phyloP scores from a whole-genome alignment of 2,113 vertebrate genomes.

The Rhinoptilus africanus region DNA sequence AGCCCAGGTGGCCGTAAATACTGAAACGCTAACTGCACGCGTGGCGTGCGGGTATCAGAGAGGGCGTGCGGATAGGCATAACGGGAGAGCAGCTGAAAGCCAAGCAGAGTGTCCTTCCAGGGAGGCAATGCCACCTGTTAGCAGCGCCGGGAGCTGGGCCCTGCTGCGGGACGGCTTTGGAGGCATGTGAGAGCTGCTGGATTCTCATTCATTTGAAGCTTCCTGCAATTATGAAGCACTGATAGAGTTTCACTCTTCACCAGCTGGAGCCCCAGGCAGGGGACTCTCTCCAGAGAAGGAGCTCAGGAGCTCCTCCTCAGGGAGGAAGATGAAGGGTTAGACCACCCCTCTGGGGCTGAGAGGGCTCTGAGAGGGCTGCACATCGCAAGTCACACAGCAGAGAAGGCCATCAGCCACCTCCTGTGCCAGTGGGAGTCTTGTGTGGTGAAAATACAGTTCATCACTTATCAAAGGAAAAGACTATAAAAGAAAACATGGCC shows the following conservation, averaged over 20 bases:
- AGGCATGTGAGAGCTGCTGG: not conserved
- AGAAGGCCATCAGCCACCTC: rapidly evolving
- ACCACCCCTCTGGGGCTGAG: no score
- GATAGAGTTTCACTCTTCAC: not conserved
- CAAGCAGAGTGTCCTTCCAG: not conserved
- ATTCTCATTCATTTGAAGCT: not conserved
- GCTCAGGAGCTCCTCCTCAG: not conserved
- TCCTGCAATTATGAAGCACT: not conserved
- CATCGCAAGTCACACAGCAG: rapidly evolving
- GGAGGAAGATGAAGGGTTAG: not conserved
- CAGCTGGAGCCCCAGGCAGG: not conserved
- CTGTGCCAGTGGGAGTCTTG: rapidly evolving
- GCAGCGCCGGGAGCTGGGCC: not conserved
- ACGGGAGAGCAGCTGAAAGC: not conserved
- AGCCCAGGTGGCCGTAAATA: not conserved
- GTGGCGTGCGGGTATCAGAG: not conserved
- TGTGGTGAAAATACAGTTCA: not conserved
- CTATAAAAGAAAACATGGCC: not conserved
- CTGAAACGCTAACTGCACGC: not conserved
- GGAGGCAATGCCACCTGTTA: not conserved
- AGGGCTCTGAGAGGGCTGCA: not conserved
- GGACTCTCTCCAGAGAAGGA: not conserved
- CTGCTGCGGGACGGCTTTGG: rapidly evolving
- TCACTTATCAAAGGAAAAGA: not conserved
- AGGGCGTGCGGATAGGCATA: not conserved